phyloP scores from a whole-genome alignment of 2,113 vertebrate species.

The Glaucidium brasilianum region DNA sequence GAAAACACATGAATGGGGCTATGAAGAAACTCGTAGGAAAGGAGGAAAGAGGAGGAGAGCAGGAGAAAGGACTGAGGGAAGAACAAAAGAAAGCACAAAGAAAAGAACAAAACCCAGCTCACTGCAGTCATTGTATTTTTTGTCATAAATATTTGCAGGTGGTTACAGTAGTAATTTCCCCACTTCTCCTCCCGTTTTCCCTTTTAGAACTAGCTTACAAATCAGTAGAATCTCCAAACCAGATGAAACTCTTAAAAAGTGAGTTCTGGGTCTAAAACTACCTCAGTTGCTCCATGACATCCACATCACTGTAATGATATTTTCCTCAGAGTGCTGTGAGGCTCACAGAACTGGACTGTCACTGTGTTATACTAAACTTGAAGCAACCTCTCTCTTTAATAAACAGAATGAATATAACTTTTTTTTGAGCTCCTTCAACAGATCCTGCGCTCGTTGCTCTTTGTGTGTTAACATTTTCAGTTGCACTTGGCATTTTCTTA shows the following conservation, averaged over 20 bases:
- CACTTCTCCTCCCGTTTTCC: not conserved
- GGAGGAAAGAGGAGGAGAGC: not conserved
- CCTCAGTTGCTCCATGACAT: not conserved
- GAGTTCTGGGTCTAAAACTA: not conserved
- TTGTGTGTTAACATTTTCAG: not conserved
- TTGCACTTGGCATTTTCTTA: not conserved
- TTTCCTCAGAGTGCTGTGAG: not conserved
- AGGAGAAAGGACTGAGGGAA: not conserved
- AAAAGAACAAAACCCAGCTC: not conserved
- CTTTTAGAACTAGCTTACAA: not conserved
- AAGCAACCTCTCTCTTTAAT: not conserved
- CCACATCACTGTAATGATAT: not conserved
- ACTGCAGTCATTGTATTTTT: slow-evolving; percentile 7
- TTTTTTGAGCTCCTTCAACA: not conserved
- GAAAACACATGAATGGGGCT: not conserved
- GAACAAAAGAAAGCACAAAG: slow-evolving; percentile 53
- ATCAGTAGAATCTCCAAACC: slow-evolving; percentile 15
- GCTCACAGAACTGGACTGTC: not conserved
- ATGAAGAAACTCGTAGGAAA: not conserved
- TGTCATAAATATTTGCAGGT: slow-evolving; percentile 44
- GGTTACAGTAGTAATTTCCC: slow-evolving; percentile 24
- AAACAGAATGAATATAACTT: not conserved
- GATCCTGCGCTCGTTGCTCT: not conserved
- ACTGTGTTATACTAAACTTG: not conserved
- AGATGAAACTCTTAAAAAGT: not conserved